These are phyloP conservation scores for Maccullochella peelii DNA, from an alignment of 2,113 vertebrate species.

Conservation along the genomic window DNA sequence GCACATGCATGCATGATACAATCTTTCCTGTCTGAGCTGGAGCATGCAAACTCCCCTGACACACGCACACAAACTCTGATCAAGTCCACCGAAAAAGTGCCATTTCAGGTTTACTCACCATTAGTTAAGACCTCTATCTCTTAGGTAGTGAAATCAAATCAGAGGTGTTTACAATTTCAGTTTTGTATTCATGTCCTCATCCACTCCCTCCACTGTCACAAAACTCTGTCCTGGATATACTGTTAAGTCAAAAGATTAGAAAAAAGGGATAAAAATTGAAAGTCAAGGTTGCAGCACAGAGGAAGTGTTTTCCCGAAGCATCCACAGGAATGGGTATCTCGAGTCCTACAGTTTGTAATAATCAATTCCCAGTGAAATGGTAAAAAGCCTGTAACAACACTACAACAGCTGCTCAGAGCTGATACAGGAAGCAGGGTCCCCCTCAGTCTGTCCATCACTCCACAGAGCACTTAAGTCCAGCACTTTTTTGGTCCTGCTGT, in stretches of 20 bases:
- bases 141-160: conserved; percentile 26
- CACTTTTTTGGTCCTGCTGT: conserved; percentile 40
- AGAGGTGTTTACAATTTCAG: conserved; percentile 26
- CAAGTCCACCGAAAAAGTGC: conserved; percentile 8
- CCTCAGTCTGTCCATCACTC: conserved; percentile 40
- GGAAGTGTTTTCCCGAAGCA: conserved; percentile 11
- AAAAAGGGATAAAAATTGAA: neutral
- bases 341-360: conserved; percentile 27
- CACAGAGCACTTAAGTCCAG: conserved; percentile 50
- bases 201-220: conserved; percentile 16
- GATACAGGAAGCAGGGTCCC: conserved; percentile 51
- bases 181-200: conserved; percentile 36
- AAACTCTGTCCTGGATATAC: conserved; percentile 30
- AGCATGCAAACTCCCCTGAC: conserved; percentile 9
- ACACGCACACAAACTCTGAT: conserved; percentile 4
- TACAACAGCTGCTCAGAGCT: conserved; percentile 28
- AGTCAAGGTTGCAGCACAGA: neutral
- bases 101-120: conserved; percentile 73
- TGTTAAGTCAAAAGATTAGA: neutral
- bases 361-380: conserved; percentile 23
- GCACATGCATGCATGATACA: neutral
- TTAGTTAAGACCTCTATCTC: conserved; percentile 34
- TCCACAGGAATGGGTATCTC: conserved; percentile 36
- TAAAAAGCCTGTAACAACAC: conserved; percentile 11
- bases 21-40: neutral